A percentile compares a stretch with the other conserved stretches of the same genome.
Evolutionary conservation across 2,113 vertebrate species (phyloP).

Genomic region (Gnathonemus longibarbis): DNA sequence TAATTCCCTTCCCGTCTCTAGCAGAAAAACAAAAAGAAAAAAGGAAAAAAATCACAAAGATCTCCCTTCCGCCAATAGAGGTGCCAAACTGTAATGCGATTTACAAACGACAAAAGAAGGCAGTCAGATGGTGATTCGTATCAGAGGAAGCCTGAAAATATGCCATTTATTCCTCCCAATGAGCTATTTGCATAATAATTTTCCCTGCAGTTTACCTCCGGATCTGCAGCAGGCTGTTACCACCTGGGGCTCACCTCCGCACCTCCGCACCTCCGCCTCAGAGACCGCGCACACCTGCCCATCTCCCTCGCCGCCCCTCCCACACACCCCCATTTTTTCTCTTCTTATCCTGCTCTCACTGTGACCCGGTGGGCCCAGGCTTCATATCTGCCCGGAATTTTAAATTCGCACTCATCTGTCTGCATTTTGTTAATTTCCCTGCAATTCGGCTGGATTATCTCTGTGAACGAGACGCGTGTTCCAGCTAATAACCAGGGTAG

Average conservation of each 20-base stretch:
- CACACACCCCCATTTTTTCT: not conserved
- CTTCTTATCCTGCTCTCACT: not conserved
- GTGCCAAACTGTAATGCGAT: not conserved
- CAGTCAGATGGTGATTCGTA: not conserved
- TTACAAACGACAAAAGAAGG: not conserved
- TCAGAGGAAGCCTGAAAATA: not conserved
- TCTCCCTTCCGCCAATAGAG: not conserved
- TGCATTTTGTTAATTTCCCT: not conserved
- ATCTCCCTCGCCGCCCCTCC: not conserved
- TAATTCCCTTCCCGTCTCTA: not conserved
- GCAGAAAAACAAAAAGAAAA: not conserved
- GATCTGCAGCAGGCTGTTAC: not conserved
- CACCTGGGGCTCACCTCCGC: not conserved
- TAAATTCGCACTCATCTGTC: not conserved
- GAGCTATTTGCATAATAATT: constrained; percentile 9
- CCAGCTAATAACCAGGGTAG: not conserved
- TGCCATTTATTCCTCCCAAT: not conserved
- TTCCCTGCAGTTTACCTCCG: constrained; percentile 6
- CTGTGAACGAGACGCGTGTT: not conserved
- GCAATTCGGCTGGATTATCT: not conserved
- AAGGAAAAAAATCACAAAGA: not conserved
- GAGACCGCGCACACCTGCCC: not conserved
- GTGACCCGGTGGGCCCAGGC: not conserved
- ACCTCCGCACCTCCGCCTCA: too few species aligned
- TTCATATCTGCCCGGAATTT: not conserved